phyloP scores from a whole-genome alignment of 2,113 vertebrate species.

The Phrynosoma blainvillii region DNA sequence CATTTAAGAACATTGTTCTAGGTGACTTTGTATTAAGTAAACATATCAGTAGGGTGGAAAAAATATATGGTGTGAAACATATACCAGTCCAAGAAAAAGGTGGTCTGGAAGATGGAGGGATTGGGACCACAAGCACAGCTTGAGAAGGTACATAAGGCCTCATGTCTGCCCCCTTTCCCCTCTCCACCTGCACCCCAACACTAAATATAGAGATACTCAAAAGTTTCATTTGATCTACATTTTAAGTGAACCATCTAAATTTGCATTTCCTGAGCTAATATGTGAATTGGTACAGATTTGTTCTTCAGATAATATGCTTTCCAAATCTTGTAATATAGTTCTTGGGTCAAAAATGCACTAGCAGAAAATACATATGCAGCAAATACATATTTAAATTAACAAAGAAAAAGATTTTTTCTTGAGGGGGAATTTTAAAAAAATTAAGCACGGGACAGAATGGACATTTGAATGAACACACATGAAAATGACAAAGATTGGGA shows the following conservation, averaged over 20 bases:
- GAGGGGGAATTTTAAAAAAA: no score
- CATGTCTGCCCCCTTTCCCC: no score
- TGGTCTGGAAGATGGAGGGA: no score
- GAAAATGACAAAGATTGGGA: not conserved
- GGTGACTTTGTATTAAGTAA: no score
- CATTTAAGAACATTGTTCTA: no score
- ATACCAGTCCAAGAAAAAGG: no score
- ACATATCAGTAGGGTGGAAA: no score
- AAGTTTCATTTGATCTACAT: not conserved
- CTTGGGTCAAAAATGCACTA: not conserved
- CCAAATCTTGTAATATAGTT: not conserved
- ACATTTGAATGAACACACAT: not conserved
- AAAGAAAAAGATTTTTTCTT: not conserved
- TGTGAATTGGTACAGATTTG: not conserved
- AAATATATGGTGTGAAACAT: no score
- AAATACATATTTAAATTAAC: not conserved
- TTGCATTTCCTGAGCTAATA: not conserved
- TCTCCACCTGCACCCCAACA: no score
- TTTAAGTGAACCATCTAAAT: not conserved
- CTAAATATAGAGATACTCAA: no score
- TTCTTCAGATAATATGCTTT: not conserved
- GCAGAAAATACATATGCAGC: not conserved
- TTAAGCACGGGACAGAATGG: not conserved
- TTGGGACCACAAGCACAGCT: no score
- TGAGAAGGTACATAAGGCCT: no score